Percentiles rank a stretch among this genome's conserved stretches.
These are phyloP conservation scores for Halcyon smyrnensis DNA, from an alignment of 2,797 vertebrate genomes.

Conservation along the genomic window DNA sequence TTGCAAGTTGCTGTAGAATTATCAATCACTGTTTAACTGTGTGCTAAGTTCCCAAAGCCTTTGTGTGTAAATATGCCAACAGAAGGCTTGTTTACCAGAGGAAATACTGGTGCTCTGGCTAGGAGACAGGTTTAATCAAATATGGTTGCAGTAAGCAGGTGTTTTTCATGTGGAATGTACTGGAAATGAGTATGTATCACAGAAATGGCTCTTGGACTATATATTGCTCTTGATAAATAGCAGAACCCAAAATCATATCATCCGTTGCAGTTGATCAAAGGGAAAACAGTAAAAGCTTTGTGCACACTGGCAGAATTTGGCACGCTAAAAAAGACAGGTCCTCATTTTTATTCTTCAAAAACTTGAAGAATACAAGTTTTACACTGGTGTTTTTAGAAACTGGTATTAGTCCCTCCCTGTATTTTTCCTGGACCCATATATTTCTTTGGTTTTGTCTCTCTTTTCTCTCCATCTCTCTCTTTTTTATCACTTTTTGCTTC, in stretches of 20 bases:
- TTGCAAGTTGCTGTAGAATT: conserved; percentile 31
- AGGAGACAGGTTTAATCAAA: conserved; percentile 64
- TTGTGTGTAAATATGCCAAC: conserved; percentile 58
- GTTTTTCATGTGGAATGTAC: conserved; percentile 53
- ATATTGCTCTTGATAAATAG: conserved; percentile 51
- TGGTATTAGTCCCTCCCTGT: background rate
- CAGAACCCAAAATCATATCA: conserved; percentile 34
- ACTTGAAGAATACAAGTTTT: background rate
- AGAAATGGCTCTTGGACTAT: conserved; percentile 43
- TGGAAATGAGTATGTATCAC: conserved; percentile 51
- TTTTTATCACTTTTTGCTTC: background rate
- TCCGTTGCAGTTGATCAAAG: background rate
- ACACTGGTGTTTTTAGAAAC: background rate
- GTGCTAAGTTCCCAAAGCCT: conserved; percentile 37
- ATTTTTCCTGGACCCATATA: background rate
- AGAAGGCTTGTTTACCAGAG: conserved; percentile 53
- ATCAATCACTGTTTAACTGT: conserved; percentile 56
- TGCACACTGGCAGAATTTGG: background rate
- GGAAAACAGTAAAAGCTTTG: conserved; percentile 9
- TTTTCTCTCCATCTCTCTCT: background rate
- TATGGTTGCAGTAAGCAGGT: conserved; percentile 32
- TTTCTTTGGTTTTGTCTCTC: background rate
- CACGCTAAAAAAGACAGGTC: background rate
- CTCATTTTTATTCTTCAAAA: conserved; percentile 9
- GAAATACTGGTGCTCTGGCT: conserved; percentile 43